Percentiles rank a stretch among this genome's conserved stretches.
phyloP scores from a whole-genome alignment of 1,140 invertebrate species.

The Phymastichus coffea region DNA sequence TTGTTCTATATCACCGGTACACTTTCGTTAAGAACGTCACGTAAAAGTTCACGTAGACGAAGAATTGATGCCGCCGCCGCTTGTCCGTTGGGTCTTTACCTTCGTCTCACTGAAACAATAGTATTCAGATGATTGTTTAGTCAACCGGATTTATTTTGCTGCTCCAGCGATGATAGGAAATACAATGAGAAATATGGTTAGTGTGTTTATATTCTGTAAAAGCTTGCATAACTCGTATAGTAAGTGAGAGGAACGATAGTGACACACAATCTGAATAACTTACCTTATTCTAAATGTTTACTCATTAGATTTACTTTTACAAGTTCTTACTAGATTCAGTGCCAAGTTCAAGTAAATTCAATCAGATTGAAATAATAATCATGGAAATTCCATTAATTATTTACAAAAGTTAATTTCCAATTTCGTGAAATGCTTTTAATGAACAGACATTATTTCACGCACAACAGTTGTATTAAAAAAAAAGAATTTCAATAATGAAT shows the following conservation, averaged over 20 bases:
- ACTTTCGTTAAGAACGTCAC: slow-evolving; percentile 36
- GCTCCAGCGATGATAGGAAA: background rate
- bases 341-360: too few species aligned
- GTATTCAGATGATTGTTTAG: background rate
- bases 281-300: too few species aligned
- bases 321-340: too few species aligned
- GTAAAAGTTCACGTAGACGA: slow-evolving; percentile 41
- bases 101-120: slow-evolving; percentile 49
- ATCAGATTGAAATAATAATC: too few species aligned
- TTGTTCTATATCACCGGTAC: background rate
- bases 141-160: background rate
- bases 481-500: background rate
- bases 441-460: too few species aligned
- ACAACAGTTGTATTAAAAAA: background rate
- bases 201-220: background rate
- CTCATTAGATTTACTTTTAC: too few species aligned
- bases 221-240: slow-evolving; percentile 13
- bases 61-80: background rate
- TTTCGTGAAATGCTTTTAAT: too few species aligned
- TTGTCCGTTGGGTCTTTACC: slow-evolving; percentile 22
- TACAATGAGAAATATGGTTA: background rate
- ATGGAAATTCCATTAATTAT: too few species aligned
- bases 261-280: slow-evolving; percentile 11
- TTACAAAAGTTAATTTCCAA: too few species aligned
- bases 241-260: slow-evolving; percentile 9